phyloP scores from a whole-genome alignment of 2,888 invertebrate species.

The Stratiomys singularior region DNA sequence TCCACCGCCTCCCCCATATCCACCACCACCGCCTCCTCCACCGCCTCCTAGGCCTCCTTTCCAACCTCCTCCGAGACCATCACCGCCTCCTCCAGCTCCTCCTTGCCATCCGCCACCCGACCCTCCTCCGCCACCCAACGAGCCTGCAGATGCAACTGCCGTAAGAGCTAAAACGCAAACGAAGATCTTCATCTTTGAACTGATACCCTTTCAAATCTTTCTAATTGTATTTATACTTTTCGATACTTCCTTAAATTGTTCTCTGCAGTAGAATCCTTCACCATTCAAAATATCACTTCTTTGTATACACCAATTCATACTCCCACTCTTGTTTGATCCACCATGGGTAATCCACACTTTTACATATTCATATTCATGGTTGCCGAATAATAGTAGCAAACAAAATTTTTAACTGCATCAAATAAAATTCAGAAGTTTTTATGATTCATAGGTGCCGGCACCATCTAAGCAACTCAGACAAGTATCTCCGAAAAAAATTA shows the following conservation, averaged over 20 bases:
- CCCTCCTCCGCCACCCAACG: slow-evolving; percentile 18
- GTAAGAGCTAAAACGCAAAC: slow-evolving; percentile 35
- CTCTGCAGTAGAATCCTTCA: slow-evolving; percentile 33
- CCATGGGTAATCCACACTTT: background rate
- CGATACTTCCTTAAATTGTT: slow-evolving; percentile 11
- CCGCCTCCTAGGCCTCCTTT: slow-evolving; percentile 13
- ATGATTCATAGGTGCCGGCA: too few relatives aligned
- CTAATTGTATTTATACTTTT: slow-evolving; percentile 30
- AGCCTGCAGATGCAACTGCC: slow-evolving; percentile 28
- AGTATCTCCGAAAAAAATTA: too few relatives aligned
- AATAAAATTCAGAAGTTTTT: too few relatives aligned
- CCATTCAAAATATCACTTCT: background rate
- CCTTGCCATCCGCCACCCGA: slow-evolving; percentile 16
- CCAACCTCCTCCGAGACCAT: slow-evolving; percentile 18
- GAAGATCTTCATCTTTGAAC: slow-evolving; percentile 38
- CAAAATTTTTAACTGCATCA: too few relatives aligned
- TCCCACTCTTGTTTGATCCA: background rate
- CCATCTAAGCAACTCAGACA: too few relatives aligned
- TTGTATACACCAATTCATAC: background rate
- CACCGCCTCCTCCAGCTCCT: slow-evolving; percentile 24
- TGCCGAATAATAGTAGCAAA: too few relatives aligned
- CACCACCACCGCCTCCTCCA: background rate
- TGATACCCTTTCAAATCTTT: slow-evolving; percentile 7
- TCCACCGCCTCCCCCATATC: background rate
- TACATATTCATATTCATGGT: background rate